Evolutionary conservation across 2,797 vertebrate species (phyloP).

Genomic region (Mycteria americana): DNA sequence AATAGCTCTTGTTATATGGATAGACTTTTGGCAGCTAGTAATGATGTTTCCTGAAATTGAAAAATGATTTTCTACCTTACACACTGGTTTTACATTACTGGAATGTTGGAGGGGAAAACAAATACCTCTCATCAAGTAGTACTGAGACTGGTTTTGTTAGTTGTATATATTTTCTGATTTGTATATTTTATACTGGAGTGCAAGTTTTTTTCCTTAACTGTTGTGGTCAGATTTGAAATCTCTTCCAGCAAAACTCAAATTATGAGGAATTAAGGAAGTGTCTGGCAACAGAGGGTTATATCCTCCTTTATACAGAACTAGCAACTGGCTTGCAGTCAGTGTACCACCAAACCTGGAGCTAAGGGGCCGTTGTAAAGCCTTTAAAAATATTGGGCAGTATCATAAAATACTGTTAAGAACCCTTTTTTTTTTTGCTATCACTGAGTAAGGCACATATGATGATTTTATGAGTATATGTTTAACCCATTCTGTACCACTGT

Average conservation of each 20-base stretch:
- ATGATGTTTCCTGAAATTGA: slow-evolving; percentile 81
- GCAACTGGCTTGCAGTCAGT: background rate
- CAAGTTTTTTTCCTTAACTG: slow-evolving; percentile 62
- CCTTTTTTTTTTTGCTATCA: background rate
- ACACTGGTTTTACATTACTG: slow-evolving; percentile 79
- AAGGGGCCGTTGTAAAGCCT: background rate
- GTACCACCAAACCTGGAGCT: background rate
- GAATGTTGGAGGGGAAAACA: slow-evolving; percentile 70
- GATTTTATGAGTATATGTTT: background rate
- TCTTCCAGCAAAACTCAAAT: slow-evolving; percentile 66
- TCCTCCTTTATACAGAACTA: slow-evolving; percentile 11
- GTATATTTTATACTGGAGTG: slow-evolving; percentile 72
- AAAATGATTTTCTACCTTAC: slow-evolving; percentile 83
- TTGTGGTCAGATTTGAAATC: slow-evolving; percentile 66
- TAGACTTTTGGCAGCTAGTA: slow-evolving; percentile 80
- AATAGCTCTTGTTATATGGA: slow-evolving; percentile 80
- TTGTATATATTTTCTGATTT: slow-evolving; percentile 77
- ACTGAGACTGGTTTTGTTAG: slow-evolving; percentile 73
- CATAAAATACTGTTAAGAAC: background rate
- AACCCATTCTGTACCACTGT: background rate
- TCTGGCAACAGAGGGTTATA: slow-evolving; percentile 24
- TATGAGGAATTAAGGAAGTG: slow-evolving; percentile 59
- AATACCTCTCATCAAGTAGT: slow-evolving; percentile 75
- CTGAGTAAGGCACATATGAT: background rate
- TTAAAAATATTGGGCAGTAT: background rate